Evolutionary conservation across 2,797 vertebrate species (phyloP).

Genomic region (Lepidocolaptes lacrymiger): DNA sequence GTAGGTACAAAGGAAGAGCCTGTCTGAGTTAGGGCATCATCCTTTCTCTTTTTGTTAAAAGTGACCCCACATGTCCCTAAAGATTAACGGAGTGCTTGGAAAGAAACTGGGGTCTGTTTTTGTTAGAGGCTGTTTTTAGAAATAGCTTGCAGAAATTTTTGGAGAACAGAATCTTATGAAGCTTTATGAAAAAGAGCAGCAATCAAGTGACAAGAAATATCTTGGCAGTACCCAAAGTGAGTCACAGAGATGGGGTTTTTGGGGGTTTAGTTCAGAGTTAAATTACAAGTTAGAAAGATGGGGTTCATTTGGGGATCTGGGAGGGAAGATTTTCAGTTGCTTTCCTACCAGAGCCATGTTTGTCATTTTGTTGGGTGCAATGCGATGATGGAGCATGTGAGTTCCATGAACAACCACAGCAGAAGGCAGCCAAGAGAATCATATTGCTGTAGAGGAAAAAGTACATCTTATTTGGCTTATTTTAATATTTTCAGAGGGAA

Average conservation of each 20-base stretch:
- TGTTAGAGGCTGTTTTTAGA: slow-evolving; percentile 13
- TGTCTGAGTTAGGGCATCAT: neutral
- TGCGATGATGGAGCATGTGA: neutral
- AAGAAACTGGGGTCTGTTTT: slow-evolving; percentile 5
- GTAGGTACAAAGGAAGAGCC: neutral
- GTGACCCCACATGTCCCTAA: neutral
- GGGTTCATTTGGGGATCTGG: neutral
- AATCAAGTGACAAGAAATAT: neutral
- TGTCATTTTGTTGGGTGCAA: neutral
- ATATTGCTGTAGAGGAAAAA: neutral
- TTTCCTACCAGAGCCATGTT: neutral
- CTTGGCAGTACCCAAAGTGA: neutral
- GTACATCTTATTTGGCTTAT: neutral
- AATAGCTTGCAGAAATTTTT: slow-evolving; percentile 19
- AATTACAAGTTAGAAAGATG: neutral
- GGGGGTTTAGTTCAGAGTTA: neutral
- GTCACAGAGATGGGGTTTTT: neutral
- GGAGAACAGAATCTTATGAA: neutral
- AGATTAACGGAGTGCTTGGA: slow-evolving; percentile 4
- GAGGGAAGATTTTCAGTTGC: neutral
- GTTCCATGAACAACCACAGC: neutral
- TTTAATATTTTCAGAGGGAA: neutral
- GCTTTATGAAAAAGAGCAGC: neutral
- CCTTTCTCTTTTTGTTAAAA: slow-evolving; percentile 11
- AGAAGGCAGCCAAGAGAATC: neutral